Evolutionary conservation across 2,797 vertebrate species (phyloP).

Genomic region (Periparus ater): DNA sequence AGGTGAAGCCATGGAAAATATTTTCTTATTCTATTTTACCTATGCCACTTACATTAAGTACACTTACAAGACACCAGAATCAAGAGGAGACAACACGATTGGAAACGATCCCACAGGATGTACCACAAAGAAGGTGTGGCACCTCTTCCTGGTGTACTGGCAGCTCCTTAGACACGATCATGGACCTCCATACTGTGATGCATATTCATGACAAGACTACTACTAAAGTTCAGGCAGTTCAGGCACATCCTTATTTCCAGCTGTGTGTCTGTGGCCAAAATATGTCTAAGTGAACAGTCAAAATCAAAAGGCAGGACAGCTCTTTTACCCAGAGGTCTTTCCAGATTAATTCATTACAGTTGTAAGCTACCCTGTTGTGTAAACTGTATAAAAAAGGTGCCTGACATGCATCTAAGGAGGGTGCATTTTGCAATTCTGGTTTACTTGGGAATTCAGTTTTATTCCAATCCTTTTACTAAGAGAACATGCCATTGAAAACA

Average conservation of each 20-base stretch:
- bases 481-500: neutral
- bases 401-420: neutral
- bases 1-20: neutral
- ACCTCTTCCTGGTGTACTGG: neutral
- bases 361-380: neutral
- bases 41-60: neutral
- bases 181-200: rapidly evolving
- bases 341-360: neutral
- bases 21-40: neutral
- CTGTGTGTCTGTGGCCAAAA: neutral
- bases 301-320: neutral
- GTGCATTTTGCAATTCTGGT: neutral
- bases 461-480: neutral
- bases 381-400: neutral
- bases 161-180: neutral
- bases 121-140: neutral
- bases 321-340: neutral
- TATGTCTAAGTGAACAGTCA: neutral
- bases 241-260: neutral
- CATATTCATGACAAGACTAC: neutral
- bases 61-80: neutral
- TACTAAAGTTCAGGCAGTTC: neutral
- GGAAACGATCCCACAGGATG: neutral
- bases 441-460: neutral
- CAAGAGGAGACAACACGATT: rapidly evolving